Conservation (phyloP, 2,113 vertebrate species). For the Leptodactylus fuscus region DNA sequence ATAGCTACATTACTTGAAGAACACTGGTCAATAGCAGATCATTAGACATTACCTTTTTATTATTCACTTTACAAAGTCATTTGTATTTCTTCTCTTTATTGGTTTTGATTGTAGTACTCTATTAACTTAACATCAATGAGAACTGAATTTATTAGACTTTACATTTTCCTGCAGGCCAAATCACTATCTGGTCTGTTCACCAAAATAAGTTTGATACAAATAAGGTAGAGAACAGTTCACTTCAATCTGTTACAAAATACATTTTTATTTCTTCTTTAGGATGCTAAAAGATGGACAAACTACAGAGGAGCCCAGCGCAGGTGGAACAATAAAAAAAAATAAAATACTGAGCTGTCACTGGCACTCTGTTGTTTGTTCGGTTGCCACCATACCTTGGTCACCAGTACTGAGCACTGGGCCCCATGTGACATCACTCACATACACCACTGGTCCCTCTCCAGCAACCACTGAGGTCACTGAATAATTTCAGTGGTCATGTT, state of each 20-base stretch:
- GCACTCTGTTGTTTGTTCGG: no score
- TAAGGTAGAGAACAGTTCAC: conserved; percentile 48
- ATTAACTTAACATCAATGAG: conserved; percentile 60
- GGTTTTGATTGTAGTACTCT: conserved; percentile 65
- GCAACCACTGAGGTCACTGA: no score
- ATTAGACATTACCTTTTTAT: conserved; percentile 64
- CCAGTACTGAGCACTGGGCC: no score
- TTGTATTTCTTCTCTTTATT: conserved; percentile 70
- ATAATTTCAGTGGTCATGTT: no score
- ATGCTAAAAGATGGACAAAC: no score
- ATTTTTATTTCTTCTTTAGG: no score
- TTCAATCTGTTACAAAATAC: conserved; percentile 27
- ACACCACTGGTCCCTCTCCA: no score
- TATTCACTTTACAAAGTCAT: conserved; percentile 61
- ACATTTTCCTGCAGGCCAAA: conserved; percentile 56
- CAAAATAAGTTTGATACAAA: conserved; percentile 60
- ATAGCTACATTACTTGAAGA: conserved; percentile 67
- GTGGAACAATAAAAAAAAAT: no score
- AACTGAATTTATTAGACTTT: conserved; percentile 56
- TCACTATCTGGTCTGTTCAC: conserved; percentile 56
- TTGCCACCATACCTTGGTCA: no score
- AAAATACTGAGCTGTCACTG: no score
- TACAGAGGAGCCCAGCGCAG: no score
- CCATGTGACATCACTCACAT: no score
- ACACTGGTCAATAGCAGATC: conserved; percentile 69